Base-by-base conservation (phyloP, 2,888 invertebrate genomes). In the Troides helena region DNA sequence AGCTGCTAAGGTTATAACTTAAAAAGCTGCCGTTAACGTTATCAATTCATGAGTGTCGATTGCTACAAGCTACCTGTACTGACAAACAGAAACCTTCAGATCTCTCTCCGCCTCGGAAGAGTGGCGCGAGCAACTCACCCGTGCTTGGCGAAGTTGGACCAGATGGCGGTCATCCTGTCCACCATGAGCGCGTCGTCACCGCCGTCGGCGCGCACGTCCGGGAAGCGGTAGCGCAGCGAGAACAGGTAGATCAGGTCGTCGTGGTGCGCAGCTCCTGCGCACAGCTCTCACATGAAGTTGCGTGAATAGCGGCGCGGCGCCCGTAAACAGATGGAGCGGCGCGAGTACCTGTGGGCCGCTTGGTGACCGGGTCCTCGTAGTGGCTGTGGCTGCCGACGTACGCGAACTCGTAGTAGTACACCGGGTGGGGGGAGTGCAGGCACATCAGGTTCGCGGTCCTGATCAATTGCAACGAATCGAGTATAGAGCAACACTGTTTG, bases 241-340 rank as follows among this genome's bases (percentile, higher is more conserved):
- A 93, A 93, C 50, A 94, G 74, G 77, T 94, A 94, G 70, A 94
- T 83, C 62, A 93, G 77, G 74, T 94, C 94, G 72, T 94, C 91
- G 74, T 89, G 88, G 62, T 67, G 67, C 7, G 67, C 67, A 17
- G 56, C 62, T 21, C 56, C 67, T 67, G 64, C 23, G 17, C 17
- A 59, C 4, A 30, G 12, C 17, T 2, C 10, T 59, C 23, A 23
- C 43, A 46, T 46, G 21, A 46, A 21, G 18, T 58, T 58, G 36
- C 39, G 39, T 3, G 8, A 61, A 61, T 21, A 14, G 4, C 2
- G 18, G 30, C 0, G 7, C 10, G 56, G 8, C 53, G 53, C 53
- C 53, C 53, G 17, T n/a, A 14, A 17, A 5, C 18, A 53, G 53
- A 6, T 36, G 18, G n/a, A 39, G 60, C 30, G 30, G 30, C 7